Percentiles rank a stretch among this genome's conserved stretches.
phyloP scores from a whole-genome alignment of 1,140 invertebrate species.

The Drosophila orena region DNA sequence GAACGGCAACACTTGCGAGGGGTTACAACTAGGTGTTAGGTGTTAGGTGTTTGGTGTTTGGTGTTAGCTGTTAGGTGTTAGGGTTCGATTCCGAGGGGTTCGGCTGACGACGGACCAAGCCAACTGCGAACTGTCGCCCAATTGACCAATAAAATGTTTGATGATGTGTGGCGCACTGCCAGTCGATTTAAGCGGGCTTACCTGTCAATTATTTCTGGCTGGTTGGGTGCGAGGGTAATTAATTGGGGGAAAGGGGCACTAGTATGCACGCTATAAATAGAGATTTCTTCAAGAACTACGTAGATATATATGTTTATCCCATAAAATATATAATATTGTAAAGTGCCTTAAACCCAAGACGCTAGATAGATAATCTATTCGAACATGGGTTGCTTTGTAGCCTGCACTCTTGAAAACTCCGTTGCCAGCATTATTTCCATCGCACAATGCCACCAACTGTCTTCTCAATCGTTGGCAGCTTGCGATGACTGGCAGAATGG shows the following conservation, averaged over 20 bases:
- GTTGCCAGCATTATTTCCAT: not conserved
- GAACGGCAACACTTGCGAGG: conserved; percentile 75
- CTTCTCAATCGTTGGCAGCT: conserved; percentile 34
- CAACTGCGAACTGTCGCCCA: conserved; percentile 57
- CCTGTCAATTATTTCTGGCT: conserved; percentile 62
- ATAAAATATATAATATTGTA: not conserved
- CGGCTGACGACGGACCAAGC: not conserved
- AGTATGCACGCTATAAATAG: too few relatives aligned
- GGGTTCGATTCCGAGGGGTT: not conserved
- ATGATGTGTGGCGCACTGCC: conserved; percentile 62
- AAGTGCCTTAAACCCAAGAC: not conserved
- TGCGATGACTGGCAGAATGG: conserved; percentile 66
- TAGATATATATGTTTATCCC: too few relatives aligned
- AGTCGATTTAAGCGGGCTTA: conserved; percentile 12
- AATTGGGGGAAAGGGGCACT: not conserved
- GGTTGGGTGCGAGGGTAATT: conserved; percentile 32
- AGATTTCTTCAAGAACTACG: not conserved
- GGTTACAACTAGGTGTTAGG: conserved; percentile 27
- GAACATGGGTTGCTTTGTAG: not conserved
- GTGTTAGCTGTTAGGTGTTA: not conserved
- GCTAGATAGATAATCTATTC: not conserved
- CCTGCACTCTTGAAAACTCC: not conserved
- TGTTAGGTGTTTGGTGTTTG: too few relatives aligned
- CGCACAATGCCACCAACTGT: not conserved
- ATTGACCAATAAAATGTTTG: conserved; percentile 76